Conservation (phyloP, 2,113 vertebrate genomes). For the Alosa alosa region DNA sequence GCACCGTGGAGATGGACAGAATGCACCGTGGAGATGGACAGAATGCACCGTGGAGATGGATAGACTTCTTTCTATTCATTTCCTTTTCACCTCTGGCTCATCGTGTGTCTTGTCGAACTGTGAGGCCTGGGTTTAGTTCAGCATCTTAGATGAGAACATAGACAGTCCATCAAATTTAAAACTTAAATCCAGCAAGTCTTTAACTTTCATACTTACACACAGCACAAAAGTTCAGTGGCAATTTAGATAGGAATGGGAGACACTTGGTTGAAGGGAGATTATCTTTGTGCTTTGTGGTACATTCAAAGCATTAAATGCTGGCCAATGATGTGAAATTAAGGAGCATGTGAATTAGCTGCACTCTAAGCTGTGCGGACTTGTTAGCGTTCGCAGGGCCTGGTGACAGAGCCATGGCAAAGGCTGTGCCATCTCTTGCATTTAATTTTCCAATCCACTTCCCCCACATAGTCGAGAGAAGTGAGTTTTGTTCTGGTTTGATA, state of each 20-base stretch:
- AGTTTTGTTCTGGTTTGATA: slow-evolving; percentile 84
- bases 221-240: slow-evolving; percentile 30
- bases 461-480: slow-evolving; percentile 77
- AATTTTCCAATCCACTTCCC: slow-evolving; percentile 82
- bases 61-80: neutral
- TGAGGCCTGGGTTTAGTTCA: neutral
- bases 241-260: slow-evolving; percentile 69
- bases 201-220: slow-evolving; percentile 32
- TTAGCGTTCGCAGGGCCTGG: slow-evolving; percentile 67
- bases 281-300: slow-evolving; percentile 70
- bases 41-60: neutral
- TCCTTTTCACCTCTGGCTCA: neutral
- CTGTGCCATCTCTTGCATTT: slow-evolving; percentile 72
- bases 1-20: no score
- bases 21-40: no score
- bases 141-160: neutral
- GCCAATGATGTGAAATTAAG: slow-evolving; percentile 77
- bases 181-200: slow-evolving; percentile 1
- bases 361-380: slow-evolving; percentile 67
- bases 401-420: slow-evolving; percentile 69
- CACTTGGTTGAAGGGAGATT: slow-evolving; percentile 62
- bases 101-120: neutral
- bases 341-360: slow-evolving; percentile 72
- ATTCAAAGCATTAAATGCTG: slow-evolving; percentile 72
- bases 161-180: neutral